Evolutionary conservation across 2,797 vertebrate species (phyloP).

Genomic region (Micrastur ruficollis): DNA sequence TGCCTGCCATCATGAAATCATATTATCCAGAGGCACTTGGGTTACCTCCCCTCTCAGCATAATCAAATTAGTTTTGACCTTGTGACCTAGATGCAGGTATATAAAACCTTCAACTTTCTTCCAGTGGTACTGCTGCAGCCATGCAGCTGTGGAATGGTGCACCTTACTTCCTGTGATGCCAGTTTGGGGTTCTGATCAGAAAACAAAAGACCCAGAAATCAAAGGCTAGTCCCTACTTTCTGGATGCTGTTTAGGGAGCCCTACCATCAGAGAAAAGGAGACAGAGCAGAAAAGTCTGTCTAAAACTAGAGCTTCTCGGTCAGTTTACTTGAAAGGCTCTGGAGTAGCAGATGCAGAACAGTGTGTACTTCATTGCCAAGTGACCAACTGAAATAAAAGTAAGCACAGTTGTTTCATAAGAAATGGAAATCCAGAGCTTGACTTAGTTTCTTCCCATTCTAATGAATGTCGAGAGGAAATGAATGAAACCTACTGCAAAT

Average conservation of each 20-base stretch:
- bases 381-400: background rate
- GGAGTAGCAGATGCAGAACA: background rate
- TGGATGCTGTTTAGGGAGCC: background rate
- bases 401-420: background rate
- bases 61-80: conserved; percentile 30
- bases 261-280: background rate
- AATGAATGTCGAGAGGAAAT: background rate
- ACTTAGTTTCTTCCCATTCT: background rate
- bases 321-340: background rate
- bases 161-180: background rate
- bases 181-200: background rate
- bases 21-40: background rate
- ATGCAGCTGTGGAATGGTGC: background rate
- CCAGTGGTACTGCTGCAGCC: background rate
- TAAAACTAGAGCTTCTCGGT: background rate
- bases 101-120: conserved; percentile 3
- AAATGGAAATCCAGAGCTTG: background rate
- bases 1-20: conserved; percentile 17
- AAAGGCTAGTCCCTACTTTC: background rate
- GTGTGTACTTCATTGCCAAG: background rate
- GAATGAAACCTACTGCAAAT: background rate
- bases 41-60: background rate
- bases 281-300: background rate
- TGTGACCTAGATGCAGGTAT: background rate
- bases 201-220: background rate